A percentile compares a stretch with the other conserved stretches of the same genome.
phyloP scores from a whole-genome alignment of 2,797 vertebrate species.

The Tragopan temminckii region DNA sequence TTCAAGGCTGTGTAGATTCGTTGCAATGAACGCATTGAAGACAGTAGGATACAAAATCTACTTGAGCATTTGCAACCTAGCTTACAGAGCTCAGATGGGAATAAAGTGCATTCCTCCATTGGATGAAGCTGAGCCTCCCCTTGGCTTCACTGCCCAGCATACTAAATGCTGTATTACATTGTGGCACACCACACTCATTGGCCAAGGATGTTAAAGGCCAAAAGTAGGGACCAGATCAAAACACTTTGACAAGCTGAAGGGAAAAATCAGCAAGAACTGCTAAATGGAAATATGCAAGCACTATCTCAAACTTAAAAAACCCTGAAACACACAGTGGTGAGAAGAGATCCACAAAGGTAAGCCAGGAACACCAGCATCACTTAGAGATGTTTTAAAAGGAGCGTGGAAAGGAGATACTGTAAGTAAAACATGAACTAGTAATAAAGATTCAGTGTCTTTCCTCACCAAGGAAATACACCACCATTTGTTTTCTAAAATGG shows the following conservation, averaged over 20 bases:
- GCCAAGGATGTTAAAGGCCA: not conserved
- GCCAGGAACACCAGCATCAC: not conserved
- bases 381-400: not conserved
- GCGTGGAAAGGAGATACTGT: not conserved
- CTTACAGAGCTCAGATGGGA: not conserved
- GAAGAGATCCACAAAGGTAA: not conserved
- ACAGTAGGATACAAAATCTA: not conserved
- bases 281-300: not conserved
- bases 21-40: not conserved
- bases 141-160: not conserved
- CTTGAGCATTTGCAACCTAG: not conserved
- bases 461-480: constrained; percentile 31
- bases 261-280: not conserved
- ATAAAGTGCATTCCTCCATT: not conserved
- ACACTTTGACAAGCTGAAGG: not conserved
- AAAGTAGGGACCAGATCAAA: not conserved
- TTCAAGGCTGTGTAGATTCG: not conserved
- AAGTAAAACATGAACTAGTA: not conserved
- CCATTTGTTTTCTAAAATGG: constrained; percentile 4
- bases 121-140: not conserved
- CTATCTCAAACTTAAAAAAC: not conserved
- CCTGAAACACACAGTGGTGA: accelerated
- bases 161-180: not conserved
- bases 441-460: not conserved
- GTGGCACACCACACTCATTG: accelerated